Base-by-base conservation (phyloP, 92 coral and sea anemone species). In the Isaurus tuberculatus region DNA sequence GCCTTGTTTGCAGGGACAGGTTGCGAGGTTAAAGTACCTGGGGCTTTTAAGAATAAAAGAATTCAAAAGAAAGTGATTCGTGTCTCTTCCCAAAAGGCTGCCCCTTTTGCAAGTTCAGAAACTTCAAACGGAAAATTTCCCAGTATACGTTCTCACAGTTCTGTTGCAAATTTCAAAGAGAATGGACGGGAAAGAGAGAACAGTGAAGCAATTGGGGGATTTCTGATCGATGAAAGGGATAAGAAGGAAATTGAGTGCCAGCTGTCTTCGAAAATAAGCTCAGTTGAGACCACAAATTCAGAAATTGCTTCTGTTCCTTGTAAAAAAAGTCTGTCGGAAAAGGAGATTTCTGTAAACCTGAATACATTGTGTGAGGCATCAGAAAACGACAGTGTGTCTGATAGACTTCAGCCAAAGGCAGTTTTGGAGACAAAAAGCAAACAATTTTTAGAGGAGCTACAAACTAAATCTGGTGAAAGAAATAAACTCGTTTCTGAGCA, bases 1-100 rank as follows among this genome's bases (percentile, higher is more conserved):
- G 98, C 98, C 33, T 88, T 95, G 71, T 95, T 95, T 79, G 98
- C 98, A 20, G 98, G 98, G 4, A 92, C 94, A 1, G 93, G 94
- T 89, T 95, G 98, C 30, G 98, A 95, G 80, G 88, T 92, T 8
- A 70, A 80, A 20, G 91, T 79, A 15, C 74, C 83, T 43, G 86
- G 90, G 19, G 90, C 79, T 64, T 77, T 51, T 36, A 86, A 86
- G 72, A 86, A 58, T 69, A 77, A 81, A 49, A 86, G 55, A 34
- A 29, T 34, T 58, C 48, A 68, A 26, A 42, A 44, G 34, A 86
- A 79, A 68, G 85, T 6, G 70, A 23, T 72, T 2, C 20, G 8
- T 51, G 57, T 14, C 51, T 20, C 63, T 13, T 15, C 16, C 42
- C 32, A 33, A 57, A 53, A n/a, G 70, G 10, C 4, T 0, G 51